phyloP scores from a whole-genome alignment of 1,140 invertebrate genomes.

The Zaprionus inermis region DNA sequence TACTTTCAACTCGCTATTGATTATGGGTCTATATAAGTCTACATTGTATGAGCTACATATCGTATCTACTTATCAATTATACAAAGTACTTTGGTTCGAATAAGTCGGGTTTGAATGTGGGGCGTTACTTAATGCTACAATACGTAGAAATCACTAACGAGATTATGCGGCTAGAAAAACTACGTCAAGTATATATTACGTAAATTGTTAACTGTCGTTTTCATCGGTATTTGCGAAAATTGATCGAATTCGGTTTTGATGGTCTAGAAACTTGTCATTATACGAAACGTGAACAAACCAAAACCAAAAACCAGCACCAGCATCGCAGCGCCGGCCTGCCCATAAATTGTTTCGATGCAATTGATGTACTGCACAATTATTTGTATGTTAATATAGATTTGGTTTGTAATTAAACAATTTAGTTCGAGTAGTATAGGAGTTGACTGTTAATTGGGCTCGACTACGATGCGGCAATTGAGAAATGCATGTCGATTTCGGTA shows the following conservation, averaged over 20 bases:
- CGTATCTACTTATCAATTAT: conserved; percentile 13
- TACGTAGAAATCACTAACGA: conserved; percentile 18
- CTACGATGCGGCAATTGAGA: conserved; percentile 40
- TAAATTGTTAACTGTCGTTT: conserved; percentile 17
- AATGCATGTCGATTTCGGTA: conserved; percentile 39
- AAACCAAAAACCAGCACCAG: conserved; percentile 36
- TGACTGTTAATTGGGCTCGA: conserved; percentile 16
- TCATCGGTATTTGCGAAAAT: conserved; percentile 11
- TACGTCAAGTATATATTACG: conserved; percentile 33
- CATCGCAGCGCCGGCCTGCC: not conserved
- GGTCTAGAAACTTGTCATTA: conserved; percentile 1
- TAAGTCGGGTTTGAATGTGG: conserved; percentile 1
- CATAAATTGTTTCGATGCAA: conserved; percentile 30
- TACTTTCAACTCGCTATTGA: conserved; percentile 7
- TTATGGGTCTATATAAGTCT: conserved; percentile 1
- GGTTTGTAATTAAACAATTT: conserved; percentile 7
- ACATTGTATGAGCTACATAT: not conserved
- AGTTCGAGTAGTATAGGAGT: conserved; percentile 4
- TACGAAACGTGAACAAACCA: conserved; percentile 77
- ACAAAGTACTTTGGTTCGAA: not conserved
- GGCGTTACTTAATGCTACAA: conserved; percentile 5
- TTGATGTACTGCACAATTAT: conserved; percentile 8
- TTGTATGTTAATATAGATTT: conserved; percentile 36
- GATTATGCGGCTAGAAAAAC: conserved; percentile 18
- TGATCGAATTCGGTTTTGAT: conserved; percentile 32